Percentiles rank a stretch among this genome's conserved stretches.
These are phyloP conservation scores for Tenthredo distinguenda DNA, from an alignment of 2,888 invertebrate species.

Conservation along the genomic window DNA sequence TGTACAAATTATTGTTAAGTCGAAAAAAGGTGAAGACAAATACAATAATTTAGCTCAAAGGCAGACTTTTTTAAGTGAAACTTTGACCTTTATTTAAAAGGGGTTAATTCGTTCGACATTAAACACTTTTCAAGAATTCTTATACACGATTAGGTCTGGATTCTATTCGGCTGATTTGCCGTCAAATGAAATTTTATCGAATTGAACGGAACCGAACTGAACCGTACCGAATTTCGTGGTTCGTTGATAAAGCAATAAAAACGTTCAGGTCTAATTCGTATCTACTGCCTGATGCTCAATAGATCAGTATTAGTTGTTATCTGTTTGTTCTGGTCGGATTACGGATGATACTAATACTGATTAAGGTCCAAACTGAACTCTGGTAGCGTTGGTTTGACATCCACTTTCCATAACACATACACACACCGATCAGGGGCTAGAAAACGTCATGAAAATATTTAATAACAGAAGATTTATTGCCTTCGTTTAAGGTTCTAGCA, in stretches of 20 bases:
- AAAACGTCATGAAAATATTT: conserved; percentile 22
- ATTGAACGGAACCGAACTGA: neutral
- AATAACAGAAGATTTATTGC: conserved; percentile 37
- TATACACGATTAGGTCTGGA: neutral
- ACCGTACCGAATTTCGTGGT: conserved; percentile 19
- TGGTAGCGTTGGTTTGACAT: conserved; percentile 1
- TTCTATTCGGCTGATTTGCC: neutral
- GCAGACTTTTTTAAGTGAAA: neutral
- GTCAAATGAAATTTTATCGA: neutral
- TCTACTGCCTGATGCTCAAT: conserved; percentile 29
- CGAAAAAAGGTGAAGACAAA: neutral
- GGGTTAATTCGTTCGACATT: neutral
- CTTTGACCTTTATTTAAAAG: neutral
- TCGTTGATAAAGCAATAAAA: conserved; percentile 36
- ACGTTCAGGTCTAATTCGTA: conserved; percentile 33
- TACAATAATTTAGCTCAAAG: neutral
- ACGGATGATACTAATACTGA: conserved; percentile 39
- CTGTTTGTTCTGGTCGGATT: conserved; percentile 13
- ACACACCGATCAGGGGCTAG: neutral
- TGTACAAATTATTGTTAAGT: neutral
- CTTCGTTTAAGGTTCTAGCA: neutral
- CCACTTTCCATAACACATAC: neutral
- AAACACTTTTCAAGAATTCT: neutral
- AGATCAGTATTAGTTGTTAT: conserved; percentile 46
- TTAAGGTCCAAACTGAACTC: conserved; percentile 31